Conservation (phyloP, 2,888 invertebrate species). For the Lasioglossum villosulum region DNA sequence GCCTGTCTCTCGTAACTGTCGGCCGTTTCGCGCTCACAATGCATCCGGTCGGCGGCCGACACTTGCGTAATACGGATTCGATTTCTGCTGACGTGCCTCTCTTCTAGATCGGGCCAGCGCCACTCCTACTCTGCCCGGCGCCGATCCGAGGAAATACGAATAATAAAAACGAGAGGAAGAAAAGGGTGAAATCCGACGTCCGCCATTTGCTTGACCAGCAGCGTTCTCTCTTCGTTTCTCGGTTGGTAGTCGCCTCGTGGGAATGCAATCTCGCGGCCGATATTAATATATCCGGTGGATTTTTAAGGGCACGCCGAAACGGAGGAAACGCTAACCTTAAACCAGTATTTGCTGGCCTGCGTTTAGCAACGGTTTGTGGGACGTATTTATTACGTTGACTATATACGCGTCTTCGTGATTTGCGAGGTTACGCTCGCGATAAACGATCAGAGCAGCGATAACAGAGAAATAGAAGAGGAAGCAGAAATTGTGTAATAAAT, state of each 20-base stretch:
- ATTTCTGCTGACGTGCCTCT: conserved; percentile 9
- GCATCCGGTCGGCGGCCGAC: conserved; percentile 18
- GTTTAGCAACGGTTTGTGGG: background rate
- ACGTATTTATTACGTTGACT: background rate
- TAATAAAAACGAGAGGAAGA: conserved; percentile 6
- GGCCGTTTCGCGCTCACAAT: conserved; percentile 59
- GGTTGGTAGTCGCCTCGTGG: conserved; percentile 17
- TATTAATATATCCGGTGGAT: conserved; percentile 55
- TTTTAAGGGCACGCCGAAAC: conserved; percentile 43
- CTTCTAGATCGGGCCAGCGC: background rate
- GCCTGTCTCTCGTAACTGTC: conserved; percentile 50
- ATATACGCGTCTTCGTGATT: background rate
- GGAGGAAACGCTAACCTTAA: conserved; percentile 46
- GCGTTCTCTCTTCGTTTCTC: background rate
- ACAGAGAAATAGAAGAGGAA: background rate
- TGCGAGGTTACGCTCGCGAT: background rate
- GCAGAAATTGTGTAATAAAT: background rate
- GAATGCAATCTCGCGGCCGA: conserved; percentile 50
- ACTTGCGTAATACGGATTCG: conserved; percentile 47
- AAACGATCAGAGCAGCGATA: background rate
- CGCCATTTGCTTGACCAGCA: conserved; percentile 32
- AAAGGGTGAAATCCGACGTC: conserved; percentile 54
- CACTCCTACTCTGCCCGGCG: background rate
- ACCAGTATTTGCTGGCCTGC: conserved; percentile 4
- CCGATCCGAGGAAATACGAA: conserved; percentile 3